Conservation (phyloP, 2,113 vertebrate genomes). For the Theristicus caerulescens region DNA sequence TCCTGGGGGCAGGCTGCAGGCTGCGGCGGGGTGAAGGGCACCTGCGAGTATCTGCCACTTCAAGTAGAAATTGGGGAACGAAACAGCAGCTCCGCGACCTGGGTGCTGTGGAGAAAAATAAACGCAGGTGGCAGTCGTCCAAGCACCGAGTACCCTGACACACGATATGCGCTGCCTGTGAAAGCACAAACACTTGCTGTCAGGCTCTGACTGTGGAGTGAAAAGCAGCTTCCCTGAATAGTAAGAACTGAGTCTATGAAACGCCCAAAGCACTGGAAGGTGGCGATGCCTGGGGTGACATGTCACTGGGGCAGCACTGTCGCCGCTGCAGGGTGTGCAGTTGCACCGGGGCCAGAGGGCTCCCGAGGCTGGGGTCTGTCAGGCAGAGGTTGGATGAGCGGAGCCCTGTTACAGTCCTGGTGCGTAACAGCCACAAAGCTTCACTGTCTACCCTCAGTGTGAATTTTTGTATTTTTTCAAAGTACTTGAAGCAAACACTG, state of each 20-base stretch:
- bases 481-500: background rate
- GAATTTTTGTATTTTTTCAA: too few species aligned
- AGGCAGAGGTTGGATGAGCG: too few species aligned
- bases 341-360: accelerated
- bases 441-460: background rate
- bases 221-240: background rate
- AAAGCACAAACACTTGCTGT: background rate
- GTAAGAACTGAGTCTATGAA: background rate
- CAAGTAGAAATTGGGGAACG: accelerated
- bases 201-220: background rate
- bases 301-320: accelerated
- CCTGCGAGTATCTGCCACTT: background rate
- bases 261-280: background rate
- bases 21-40: background rate
- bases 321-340: accelerated
- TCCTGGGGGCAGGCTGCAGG: background rate
- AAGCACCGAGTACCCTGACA: background rate
- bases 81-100: background rate
- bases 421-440: accelerated
- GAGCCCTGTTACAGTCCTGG: too few species aligned
- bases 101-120: background rate
- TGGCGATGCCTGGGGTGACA: background rate
- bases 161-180: background rate
- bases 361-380: background rate
- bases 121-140: background rate